These are phyloP conservation scores for Gila robusta DNA, from an alignment of 2,797 vertebrate genomes.

Conservation along the genomic window DNA sequence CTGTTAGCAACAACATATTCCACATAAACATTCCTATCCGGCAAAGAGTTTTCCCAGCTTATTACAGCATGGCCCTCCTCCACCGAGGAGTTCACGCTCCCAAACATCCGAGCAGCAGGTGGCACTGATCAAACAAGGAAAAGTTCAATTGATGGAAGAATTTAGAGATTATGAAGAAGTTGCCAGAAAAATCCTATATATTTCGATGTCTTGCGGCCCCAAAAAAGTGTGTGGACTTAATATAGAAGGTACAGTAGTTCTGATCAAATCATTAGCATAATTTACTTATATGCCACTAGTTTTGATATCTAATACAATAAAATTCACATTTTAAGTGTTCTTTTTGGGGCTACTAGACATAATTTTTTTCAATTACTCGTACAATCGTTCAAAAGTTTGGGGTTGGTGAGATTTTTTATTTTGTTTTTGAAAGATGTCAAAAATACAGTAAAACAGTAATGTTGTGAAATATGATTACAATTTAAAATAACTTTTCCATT, in stretches of 20 bases:
- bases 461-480: no score
- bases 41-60: slow-evolving; percentile 95
- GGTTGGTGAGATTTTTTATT: background rate
- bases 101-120: slow-evolving; percentile 85
- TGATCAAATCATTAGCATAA: background rate
- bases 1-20: slow-evolving; percentile 96
- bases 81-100: slow-evolving; percentile 86
- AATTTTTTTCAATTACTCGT: background rate
- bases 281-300: background rate
- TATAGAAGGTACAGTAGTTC: background rate
- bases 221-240: background rate
- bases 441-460: no score
- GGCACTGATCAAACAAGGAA: slow-evolving; percentile 81
- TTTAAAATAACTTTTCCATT: no score
- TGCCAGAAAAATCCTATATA: background rate
- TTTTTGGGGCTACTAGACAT: background rate
- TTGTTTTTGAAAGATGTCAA: no score
- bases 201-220: background rate
- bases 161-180: slow-evolving; percentile 47
- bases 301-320: background rate
- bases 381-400: no score
- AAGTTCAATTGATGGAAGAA: slow-evolving; percentile 63
- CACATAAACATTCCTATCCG: slow-evolving; percentile 92
- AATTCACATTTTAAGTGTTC: background rate
- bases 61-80: slow-evolving; percentile 89